Base-by-base conservation (phyloP, 1,140 invertebrate species). In the Campoletis sonorensis region DNA sequence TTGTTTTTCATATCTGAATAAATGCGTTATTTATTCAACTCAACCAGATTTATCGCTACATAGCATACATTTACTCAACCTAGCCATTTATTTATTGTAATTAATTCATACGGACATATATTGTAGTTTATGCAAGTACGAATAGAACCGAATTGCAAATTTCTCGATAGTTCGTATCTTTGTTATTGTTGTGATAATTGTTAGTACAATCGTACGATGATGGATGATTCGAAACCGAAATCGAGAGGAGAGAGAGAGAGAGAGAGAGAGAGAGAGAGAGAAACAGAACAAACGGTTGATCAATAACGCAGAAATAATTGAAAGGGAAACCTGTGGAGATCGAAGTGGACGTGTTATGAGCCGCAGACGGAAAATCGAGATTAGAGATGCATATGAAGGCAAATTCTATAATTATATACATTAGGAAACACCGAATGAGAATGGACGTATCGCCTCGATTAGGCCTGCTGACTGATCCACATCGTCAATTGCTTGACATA, bases 281-380 rank as follows among this genome's bases (percentile, higher is more conserved):
- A 58, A 1, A 7, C 15, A n/a, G 54, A 58, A 58, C 61, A 7
- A 5, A 23, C 61, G 61, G 11, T 64, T 64, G n/a, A 64, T 64
- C 61, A 26, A 64, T 64, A 23, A 64, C 61, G 61, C 23, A 23
- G 61, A 64, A 64, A 64, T 64, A 64, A 64, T 64, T 26, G 23
- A 64, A 64, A 64, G 61, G 61, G 61, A 64, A 64, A 64, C 61
- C 61, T 64, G 61, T 27, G 21, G 61, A 64, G 61, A 64, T 64
- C 61, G 61, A 64, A 64, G 23, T 27, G 61, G 61, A 64, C 61
- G 61, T 64, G 61, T 15, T n/a, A 64, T 64, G 51, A 54, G 51
- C 16, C 21, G 7, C n/a, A 64, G n/a, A 23, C 61, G 23, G 61
- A 16, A 64, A 64, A 64, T 23, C 61, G 23, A 21, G 61, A 64